A percentile compares a stretch with the other conserved stretches of the same genome.
Evolutionary conservation across 2,888 invertebrate genomes (phyloP).

Genomic region (Bugulina stolonifera): DNA sequence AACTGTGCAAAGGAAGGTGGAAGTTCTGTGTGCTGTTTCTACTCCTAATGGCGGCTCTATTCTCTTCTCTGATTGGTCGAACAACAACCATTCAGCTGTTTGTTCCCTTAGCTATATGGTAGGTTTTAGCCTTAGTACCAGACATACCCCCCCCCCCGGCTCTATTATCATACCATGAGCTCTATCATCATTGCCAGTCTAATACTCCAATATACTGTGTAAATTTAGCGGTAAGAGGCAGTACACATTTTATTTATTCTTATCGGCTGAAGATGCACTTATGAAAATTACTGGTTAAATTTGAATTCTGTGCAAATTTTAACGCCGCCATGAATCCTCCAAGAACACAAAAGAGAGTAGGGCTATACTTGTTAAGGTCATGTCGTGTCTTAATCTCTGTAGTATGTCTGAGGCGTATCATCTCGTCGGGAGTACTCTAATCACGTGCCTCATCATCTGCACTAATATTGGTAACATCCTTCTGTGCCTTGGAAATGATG

Average conservation of each 20-base stretch:
- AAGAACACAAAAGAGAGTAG: too few relatives aligned
- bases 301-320: too few relatives aligned
- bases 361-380: too few relatives aligned
- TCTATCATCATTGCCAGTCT: too few relatives aligned
- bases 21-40: neutral
- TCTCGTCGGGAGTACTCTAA: neutral
- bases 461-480: conserved; percentile 2
- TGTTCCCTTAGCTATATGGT: conserved; percentile 18
- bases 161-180: too few relatives aligned
- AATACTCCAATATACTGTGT: too few relatives aligned
- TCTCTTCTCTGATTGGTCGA: neutral
- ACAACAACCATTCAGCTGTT: neutral
- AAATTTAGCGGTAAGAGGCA: too few relatives aligned
- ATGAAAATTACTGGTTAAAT: too few relatives aligned
- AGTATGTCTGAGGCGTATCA: conserved; percentile 18
- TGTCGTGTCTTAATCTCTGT: neutral
- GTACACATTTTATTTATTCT: too few relatives aligned
- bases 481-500: neutral
- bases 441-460: neutral
- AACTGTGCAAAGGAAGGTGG: neutral
- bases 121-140: neutral
- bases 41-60: neutral
- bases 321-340: too few relatives aligned
- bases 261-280: too few relatives aligned
- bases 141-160: too few relatives aligned